Base-by-base conservation (phyloP, 2,113 vertebrate genomes). In the Aegithalos caudatus region DNA sequence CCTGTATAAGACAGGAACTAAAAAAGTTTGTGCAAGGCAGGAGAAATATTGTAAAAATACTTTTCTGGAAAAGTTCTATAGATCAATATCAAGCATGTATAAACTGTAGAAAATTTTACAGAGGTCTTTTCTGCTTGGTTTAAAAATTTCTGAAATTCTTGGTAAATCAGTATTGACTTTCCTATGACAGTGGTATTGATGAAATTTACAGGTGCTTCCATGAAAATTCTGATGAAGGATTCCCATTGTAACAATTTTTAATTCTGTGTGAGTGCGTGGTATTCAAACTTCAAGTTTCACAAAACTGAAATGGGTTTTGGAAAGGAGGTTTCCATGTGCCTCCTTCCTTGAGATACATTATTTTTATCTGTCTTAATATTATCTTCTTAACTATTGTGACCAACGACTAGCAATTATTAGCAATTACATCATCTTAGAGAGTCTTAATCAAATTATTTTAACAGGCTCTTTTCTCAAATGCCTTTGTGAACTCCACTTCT, bases 321-420 rank as follows among this genome's bases (percentile, higher is more conserved):
- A 7, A 6, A 45, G 23, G 11, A 65, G 27, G 5, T 47, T 53
- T 65, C 33, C 0, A 0, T 20, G 31, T 65, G 14, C 1, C 11
- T 91, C 29, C n/a, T 58, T 86, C 6, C 10, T 31, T 33, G 6
- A 28, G 24, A 83, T 60, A 1, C 14, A 4, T 60, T 72, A 65
- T 28, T 6, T 66, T 85, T 79, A 38, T 27, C 13, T 76, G 10
- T 72, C 33, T 74, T 62, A 54, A 54, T 37, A 66, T 21, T 58
- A 40, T 56, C 18, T 62, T 67, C 29, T 47, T 70, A 81, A 40
- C 16, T n/a, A 56, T 4, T 25, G 7, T 62, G 28, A 66, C 48
- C 22, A 48, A 28, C 11, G 47, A 22, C 19, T 67, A 71, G 8
- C 7, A 78, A 48, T 62, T 81, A 69, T 73, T 44, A 66, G 2